Percentiles rank a stretch among this genome's conserved stretches.
Evolutionary conservation across 2,113 vertebrate genomes (phyloP).

Genomic region (Dolichotis patagonum): DNA sequence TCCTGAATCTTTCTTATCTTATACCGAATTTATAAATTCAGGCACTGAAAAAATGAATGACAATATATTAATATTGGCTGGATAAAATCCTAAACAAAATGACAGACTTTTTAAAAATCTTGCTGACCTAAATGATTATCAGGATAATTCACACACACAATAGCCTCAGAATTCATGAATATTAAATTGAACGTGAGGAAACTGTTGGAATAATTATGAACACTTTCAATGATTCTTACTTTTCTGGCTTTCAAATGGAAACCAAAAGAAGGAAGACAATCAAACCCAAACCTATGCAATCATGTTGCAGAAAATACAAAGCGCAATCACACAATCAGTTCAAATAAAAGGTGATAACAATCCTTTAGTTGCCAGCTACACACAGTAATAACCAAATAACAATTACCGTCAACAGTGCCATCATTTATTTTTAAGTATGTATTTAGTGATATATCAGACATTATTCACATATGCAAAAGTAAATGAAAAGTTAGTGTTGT

Average conservation of each 20-base stretch:
- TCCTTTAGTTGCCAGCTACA: neutral
- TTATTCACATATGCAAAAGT: conserved; percentile 6
- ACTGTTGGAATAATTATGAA: neutral
- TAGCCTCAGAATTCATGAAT: conserved; percentile 13
- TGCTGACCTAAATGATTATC: neutral
- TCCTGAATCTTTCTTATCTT: neutral
- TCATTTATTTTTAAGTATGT: neutral
- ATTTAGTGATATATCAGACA: neutral
- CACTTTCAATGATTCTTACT: neutral
- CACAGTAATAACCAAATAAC: neutral
- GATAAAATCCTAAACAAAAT: conserved; percentile 41
- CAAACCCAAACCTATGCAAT: conserved; percentile 15
- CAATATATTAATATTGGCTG: neutral
- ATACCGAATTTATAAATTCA: neutral
- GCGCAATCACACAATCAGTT: neutral
- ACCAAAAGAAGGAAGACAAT: neutral
- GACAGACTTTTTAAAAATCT: neutral
- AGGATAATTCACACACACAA: neutral
- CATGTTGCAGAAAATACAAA: neutral
- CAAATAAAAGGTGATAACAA: neutral
- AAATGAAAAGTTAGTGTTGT: neutral
- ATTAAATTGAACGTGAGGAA: neutral
- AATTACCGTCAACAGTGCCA: neutral
- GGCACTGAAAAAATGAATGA: neutral
- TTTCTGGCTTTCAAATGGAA: conserved; percentile 16